Percentiles rank a stretch among this genome's conserved stretches.
Conservation (phyloP, 1,140 invertebrate species). For the Cataglyphis hispanica region DNA sequence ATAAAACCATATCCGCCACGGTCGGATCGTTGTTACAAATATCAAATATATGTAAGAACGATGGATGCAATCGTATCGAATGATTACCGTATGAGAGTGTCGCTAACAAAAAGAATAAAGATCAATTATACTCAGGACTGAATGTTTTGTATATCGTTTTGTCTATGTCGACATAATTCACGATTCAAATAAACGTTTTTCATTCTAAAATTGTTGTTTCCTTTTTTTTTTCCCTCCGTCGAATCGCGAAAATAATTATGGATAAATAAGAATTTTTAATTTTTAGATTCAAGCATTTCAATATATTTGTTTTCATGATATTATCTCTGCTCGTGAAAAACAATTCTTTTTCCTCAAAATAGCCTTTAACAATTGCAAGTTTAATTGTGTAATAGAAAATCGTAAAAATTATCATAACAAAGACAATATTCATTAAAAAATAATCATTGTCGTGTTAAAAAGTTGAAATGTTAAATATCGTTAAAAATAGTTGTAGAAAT, state of each 20-base stretch:
- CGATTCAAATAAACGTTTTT: slow-evolving; percentile 85
- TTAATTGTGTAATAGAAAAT: neutral
- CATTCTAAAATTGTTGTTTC: slow-evolving; percentile 71
- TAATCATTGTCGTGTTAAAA: too few species aligned
- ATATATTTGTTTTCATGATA: neutral
- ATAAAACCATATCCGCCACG: neutral
- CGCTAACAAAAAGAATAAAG: slow-evolving; percentile 62
- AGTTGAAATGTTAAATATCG: too few species aligned
- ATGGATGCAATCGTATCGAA: slow-evolving; percentile 48
- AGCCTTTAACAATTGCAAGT: neutral
- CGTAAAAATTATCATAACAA: too few species aligned
- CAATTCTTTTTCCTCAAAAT: neutral
- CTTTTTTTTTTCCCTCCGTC: neutral
- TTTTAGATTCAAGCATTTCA: neutral
- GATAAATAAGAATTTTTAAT: neutral
- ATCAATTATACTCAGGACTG: slow-evolving; percentile 74
- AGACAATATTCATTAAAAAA: too few species aligned
- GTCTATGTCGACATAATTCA: slow-evolving; percentile 82
- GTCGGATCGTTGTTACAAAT: slow-evolving; percentile 23
- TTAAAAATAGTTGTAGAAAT: too few species aligned
- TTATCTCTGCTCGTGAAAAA: neutral
- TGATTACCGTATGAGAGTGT: slow-evolving; percentile 58
- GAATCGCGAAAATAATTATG: neutral
- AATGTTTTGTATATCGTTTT: slow-evolving; percentile 81
- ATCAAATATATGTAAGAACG: slow-evolving; percentile 59